Base-by-base conservation (phyloP, 2,113 vertebrate genomes). In the Tachysurus vachellii region DNA sequence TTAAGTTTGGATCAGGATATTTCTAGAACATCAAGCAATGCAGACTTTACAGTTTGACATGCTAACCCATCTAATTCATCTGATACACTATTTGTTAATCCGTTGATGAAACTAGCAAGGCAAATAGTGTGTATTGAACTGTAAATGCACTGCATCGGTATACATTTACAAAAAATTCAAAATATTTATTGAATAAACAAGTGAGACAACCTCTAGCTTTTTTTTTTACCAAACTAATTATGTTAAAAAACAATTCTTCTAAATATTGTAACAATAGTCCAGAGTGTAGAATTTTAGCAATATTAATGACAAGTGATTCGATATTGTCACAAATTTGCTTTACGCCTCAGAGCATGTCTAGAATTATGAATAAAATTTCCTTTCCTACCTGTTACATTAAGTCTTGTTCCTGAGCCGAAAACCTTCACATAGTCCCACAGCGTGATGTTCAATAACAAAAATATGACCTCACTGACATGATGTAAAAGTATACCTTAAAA, bases 311-410 rank as follows among this genome's bases (percentile, higher is more conserved):
- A 44, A 62, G 13, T 54, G 75, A 54, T 77, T 14, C 7, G 13
- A n/a, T 50, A n/a, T n/a, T 17, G 21, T 77, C 1, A 81, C 5
- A 44, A 10, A 62, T 61, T 81, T 44, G 57, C 36, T 16, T 47
- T n/a, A 62, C 56, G n/a, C 19, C 47, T 73, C 57, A 31, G 53
- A 31, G 26, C 2, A 0, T 44, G 61, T 79, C 23, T 28, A 50
- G 61, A 64, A 47, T n/a, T n/a, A 64, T 42, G 17, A 7, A 61
- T 10, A 56, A 13, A 0, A 47, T 70, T 11, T 5, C 10, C 13
- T 10, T 88, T 86, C 89, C 75, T 87, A 90, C 89, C 83, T 80
- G 80, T 76, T 2, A 90, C 86, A 19, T 59, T 21, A 80, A 90
- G 89, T 68, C 47, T 75, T 59, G 89, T 89, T 4, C 87, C 89